Base-by-base conservation (phyloP, 2,113 vertebrate genomes). In the Sturnira hondurensis region DNA sequence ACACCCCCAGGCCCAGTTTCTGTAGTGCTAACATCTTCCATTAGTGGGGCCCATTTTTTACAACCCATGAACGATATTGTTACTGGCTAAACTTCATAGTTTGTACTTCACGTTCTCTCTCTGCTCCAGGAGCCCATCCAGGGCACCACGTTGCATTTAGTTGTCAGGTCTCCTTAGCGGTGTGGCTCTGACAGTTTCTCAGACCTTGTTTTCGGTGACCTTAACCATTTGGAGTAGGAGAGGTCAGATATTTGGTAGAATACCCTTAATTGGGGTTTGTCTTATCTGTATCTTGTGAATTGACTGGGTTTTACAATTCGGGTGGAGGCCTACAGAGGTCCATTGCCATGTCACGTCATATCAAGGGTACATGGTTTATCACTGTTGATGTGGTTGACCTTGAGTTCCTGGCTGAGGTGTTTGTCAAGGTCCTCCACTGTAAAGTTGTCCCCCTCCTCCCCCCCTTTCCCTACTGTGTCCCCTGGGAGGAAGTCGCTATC, bases 381-480 rank as follows among this genome's bases (percentile, higher is more conserved):
- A 0, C 15, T 52, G 14, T 31, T 24, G 33, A 7, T 2, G 4
- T 50, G 71, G 81, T 50, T 77, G 81, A 68, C 31, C 7, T 77
- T 13, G 78, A 28, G 20, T 82, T 4, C 47, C 61, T 28, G 80
- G 43, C 43, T 28, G 47, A 4, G 56, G 43, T 24, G 11, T 43
- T 43, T 41, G 19, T 81, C 0, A n/a, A 0, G 4, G 36, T 89
- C 88, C 22, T 58, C 33, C 24, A 0, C 15, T 24, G 6, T 43
- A 14, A 41, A n/a, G 24, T 33, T n/a, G 22, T 26, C n/a, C 20
- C 4, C 13, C 1, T 10, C 16, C 1, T 6, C 6, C 4, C 3
- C 1, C 5, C 4, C 56, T 36, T 54, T 24, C 43, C 11, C 0
- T 3, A 2, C 43, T 3, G 15, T 7, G 2, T 36, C 33, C 26